Evolutionary conservation across 2,113 vertebrate genomes (phyloP), one percentile per base, ranked within the genome.

Genomic region (Thunnus thynnus): DNA sequence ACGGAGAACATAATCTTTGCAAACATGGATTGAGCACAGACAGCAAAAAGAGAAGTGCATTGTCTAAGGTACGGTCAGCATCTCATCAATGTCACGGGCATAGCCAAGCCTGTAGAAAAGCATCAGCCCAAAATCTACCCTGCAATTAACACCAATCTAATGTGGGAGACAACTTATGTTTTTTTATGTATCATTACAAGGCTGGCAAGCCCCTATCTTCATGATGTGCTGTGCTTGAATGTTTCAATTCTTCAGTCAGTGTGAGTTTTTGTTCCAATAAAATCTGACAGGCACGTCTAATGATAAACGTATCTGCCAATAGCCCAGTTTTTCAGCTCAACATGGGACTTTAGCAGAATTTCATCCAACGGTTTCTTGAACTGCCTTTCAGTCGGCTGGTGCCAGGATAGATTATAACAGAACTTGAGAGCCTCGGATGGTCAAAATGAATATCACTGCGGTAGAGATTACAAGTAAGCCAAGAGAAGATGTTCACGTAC

Each of bases 251-350:
- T 84, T 78, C 58, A 85, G 67, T 63, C 66, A 79, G 70, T 73
- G 22, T 25, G 27, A 83, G 66, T 69, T 89, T 79, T 83, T 73
- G 70, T 88, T 90, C 89, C 87, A 86, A 86, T 74, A 63, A 86
- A 80, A 83, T 83, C 86, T 88, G 90, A 93, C 85, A 86, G 82
- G 82, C 89, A 89, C 74, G 54, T 85, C 84, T 91, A 91, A 92
- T 90, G 80, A 92, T 76, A 71, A 89, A 83, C 27, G 0, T 32
- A 52, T 79, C 84, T 87, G 90, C 91, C 93, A 92, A 85, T 82
- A 80, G 83, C 86, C 77, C 72, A 68, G 79, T 82, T 87, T 85
- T 86, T 82, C 67, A 82, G 80, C 74, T 69, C 72, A 87, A 82
- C 72, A 77, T 58, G 69, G 67, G 82, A 81, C 77, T 86, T 82